phyloP scores from a whole-genome alignment of 2,113 vertebrate genomes.

The Zapornia atra region DNA sequence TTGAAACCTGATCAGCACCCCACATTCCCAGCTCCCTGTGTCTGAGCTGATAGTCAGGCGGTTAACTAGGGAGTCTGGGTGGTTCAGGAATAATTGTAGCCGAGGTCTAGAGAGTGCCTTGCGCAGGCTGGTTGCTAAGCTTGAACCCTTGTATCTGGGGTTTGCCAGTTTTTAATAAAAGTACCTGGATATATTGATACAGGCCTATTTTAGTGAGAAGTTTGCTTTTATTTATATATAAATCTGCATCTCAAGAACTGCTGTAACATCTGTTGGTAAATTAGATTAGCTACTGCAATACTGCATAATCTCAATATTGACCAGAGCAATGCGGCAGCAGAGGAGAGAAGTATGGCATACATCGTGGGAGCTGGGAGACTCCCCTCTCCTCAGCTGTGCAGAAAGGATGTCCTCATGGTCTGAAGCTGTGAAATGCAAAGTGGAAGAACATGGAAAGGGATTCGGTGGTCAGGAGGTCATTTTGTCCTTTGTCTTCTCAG shows the following conservation, averaged over 20 bases:
- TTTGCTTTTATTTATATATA: not conserved
- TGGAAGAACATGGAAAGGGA: not conserved
- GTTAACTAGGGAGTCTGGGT: not conserved
- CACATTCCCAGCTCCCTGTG: not conserved
- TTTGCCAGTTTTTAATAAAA: not conserved
- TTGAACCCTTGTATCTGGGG: not conserved
- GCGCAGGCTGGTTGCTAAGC: not conserved
- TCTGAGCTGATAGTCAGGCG: not conserved
- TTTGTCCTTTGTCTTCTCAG: not conserved
- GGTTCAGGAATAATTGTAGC: not conserved
- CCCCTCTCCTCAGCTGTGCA: not conserved
- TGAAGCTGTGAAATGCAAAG: not conserved
- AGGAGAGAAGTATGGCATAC: not conserved
- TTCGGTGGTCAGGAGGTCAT: accelerated
- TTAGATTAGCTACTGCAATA: not conserved
- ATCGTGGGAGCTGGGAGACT: not conserved
- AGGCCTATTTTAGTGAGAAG: not conserved
- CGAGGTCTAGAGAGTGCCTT: not conserved
- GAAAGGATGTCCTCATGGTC: not conserved
- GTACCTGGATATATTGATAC: not conserved
- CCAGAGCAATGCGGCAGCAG: not conserved
- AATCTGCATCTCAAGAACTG: not conserved
- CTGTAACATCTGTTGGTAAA: not conserved
- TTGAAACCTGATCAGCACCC: not conserved
- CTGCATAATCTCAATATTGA: not conserved